phyloP scores from a whole-genome alignment of 1,140 invertebrate species.

The Theocolax elegans region DNA sequence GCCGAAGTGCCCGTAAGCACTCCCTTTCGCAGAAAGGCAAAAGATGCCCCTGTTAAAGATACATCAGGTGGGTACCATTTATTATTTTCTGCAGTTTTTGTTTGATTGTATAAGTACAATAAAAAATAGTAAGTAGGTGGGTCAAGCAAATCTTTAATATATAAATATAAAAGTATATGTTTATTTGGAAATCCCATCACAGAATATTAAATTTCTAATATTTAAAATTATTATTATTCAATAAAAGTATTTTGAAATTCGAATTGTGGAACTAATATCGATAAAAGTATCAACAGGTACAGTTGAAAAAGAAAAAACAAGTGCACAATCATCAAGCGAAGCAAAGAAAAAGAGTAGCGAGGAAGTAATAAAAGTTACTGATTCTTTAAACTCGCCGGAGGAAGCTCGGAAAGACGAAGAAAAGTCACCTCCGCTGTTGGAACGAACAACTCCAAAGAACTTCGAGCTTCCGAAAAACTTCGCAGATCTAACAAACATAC shows the following conservation, averaged over 20 bases:
- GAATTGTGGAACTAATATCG: no score
- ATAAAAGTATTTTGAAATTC: no score
- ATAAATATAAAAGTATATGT: no score
- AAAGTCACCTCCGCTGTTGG: constrained; percentile 36
- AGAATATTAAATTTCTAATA: no score
- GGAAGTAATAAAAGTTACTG: constrained; percentile 26
- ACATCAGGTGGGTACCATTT: background rate
- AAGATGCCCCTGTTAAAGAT: constrained; percentile 37
- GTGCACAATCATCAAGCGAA: constrained; percentile 32
- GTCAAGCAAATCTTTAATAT: no score
- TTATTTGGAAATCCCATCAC: no score
- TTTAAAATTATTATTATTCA: no score
- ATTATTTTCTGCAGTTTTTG: no score
- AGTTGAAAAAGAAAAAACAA: background rate
- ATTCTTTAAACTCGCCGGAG: constrained; percentile 36
- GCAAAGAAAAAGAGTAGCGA: constrained; percentile 19
- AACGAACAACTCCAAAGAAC: constrained; percentile 47
- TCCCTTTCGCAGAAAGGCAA: constrained; percentile 67
- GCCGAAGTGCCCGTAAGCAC: constrained; percentile 68
- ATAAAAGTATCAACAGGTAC: background rate
- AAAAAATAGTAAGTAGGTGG: no score
- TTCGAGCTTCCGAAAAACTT: constrained; percentile 62
- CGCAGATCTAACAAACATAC: constrained; percentile 57
- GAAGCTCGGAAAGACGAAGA: constrained; percentile 40
- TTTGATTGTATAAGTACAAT: no score